Evolutionary conservation across 2,888 invertebrate genomes (phyloP), one percentile per base, ranked within the genome.

Genomic region (Drepana falcataria): DNA sequence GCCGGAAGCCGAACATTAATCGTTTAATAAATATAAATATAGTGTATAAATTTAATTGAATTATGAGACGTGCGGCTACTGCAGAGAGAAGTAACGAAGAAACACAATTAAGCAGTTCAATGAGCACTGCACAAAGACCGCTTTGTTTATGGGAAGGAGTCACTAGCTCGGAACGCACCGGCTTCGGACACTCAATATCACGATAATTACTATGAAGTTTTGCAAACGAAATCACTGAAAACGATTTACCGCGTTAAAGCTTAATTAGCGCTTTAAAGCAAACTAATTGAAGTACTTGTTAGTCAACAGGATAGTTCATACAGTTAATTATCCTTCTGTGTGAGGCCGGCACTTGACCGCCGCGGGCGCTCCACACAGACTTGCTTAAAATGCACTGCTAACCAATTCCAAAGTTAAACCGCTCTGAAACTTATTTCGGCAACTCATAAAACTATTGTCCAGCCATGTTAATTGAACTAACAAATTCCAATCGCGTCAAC

Each of bases 391-490:
- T 86, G 85, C 87, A 82, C 80, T 80, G 77, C 79, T 77, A 80
- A 87, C 87, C 87, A 84, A 86, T 86, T 74, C 72, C 77, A 63
- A 87, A 90, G 79, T 89, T 88, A 83, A 83, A 88, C 81, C 85
- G 78, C 82, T 76, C 63, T 63, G 71, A 77, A 90, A 88, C 87
- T 87, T 85, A 85, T 87, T 87, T 87, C 73, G 77, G 79, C 74
- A 85, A 85, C 87, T 88, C 85, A 82, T 87, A 87, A 85, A 89
- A 90, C 88, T 87, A 79, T 83, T 81, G 80, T 80, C 71, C 80
- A 69, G 66, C 66, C 66, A 60, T 67, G 75, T 70, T 82, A 83
- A 81, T 44, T 77, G 67, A 81, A 79, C 66, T 74, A 67, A 69
- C 68, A 66, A 68, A 71, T 69, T 59, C 56, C 21, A 65, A 62